phyloP scores from a whole-genome alignment of 2,797 vertebrate genomes.

The Botia almorhae region DNA sequence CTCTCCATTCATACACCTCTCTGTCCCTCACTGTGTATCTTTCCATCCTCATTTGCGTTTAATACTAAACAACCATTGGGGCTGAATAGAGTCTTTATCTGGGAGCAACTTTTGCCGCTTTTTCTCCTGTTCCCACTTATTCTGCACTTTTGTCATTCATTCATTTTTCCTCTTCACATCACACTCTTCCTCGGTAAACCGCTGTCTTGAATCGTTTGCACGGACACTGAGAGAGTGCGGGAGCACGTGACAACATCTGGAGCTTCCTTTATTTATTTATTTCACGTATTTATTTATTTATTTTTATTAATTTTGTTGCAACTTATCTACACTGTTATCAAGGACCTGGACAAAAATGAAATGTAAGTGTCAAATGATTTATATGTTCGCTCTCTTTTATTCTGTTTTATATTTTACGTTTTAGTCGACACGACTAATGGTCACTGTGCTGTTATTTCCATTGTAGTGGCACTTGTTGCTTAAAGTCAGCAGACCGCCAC shows the following conservation, averaged over 20 bases:
- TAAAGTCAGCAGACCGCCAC: neutral
- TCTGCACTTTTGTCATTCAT: conserved; percentile 67
- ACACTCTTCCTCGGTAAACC: conserved; percentile 62
- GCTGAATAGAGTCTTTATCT: conserved; percentile 63
- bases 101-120: conserved; percentile 4
- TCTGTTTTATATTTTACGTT: neutral
- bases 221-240: conserved; percentile 66
- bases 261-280: conserved; percentile 74
- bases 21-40: conserved; percentile 67
- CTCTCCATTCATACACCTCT: conserved; percentile 59
- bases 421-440: neutral
- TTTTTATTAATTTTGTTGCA: conserved; percentile 67
- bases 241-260: conserved; percentile 81
- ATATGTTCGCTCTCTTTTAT: conserved; percentile 11
- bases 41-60: conserved; percentile 66
- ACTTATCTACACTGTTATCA: conserved; percentile 60
- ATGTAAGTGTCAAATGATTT: conserved; percentile 12
- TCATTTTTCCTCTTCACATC: conserved; percentile 61
- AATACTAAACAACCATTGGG: conserved; percentile 64
- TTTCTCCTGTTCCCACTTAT: conserved; percentile 52
- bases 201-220: conserved; percentile 67
- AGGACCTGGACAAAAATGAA: conserved; percentile 75
- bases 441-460: neutral
- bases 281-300: conserved; percentile 53
- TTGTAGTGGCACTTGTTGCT: conserved; percentile 16